Conservation (phyloP, 2,113 vertebrate genomes). For the Talpa occidentalis region DNA sequence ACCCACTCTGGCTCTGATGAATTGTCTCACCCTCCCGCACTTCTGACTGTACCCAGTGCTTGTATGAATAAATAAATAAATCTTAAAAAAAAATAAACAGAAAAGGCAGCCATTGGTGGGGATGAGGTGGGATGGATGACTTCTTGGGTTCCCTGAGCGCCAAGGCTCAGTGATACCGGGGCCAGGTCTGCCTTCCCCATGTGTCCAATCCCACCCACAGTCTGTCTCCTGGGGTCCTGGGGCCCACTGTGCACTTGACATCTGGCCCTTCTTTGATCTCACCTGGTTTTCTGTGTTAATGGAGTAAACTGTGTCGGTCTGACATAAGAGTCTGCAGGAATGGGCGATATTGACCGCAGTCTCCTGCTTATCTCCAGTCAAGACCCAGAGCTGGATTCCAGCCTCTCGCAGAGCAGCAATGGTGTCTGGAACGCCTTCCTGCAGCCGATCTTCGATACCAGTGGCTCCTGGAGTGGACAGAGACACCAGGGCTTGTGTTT, state of each 20-base stretch:
- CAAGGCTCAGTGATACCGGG: neutral
- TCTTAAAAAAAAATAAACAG: too few relatives aligned
- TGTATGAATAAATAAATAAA: too few relatives aligned
- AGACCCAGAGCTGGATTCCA: slow-evolving; percentile 96
- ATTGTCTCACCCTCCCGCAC: too few relatives aligned
- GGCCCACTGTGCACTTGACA: neutral
- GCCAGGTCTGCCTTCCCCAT: neutral
- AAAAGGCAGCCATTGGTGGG: neutral
- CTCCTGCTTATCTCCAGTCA: slow-evolving; percentile 98
- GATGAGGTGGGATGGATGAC: neutral
- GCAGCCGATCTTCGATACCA: slow-evolving; percentile 96
- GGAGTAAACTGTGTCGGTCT: slow-evolving; percentile 93
- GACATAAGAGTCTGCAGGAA: slow-evolving; percentile 93
- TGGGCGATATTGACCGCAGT: slow-evolving; percentile 97
- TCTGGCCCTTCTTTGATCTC: slow-evolving; percentile 29
- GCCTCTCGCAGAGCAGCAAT: slow-evolving; percentile 92
- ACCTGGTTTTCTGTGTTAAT: slow-evolving; percentile 94
- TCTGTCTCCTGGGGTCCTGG: neutral
- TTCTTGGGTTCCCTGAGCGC: neutral
- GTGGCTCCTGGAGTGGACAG: slow-evolving; percentile 90
- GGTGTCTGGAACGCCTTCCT: slow-evolving; percentile 94
- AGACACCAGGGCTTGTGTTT: neutral
- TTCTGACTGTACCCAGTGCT: too few relatives aligned
- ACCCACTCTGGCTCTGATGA: too few relatives aligned
- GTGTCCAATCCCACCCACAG: neutral